Conservation (phyloP, 2,797 vertebrate genomes). For the Lagocephalus sceleratus region DNA sequence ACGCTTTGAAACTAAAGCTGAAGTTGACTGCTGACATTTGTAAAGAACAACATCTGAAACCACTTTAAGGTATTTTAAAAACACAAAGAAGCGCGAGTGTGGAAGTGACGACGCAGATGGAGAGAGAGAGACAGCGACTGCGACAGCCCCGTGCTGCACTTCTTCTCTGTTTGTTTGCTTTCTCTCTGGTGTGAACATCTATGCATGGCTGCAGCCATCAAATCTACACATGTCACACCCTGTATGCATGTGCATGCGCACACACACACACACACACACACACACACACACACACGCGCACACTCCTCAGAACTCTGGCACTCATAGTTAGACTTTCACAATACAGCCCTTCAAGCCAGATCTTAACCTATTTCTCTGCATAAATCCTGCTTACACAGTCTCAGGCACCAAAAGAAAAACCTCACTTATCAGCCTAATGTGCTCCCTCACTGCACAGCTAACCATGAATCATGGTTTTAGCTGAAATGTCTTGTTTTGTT, state of each 20-base stretch:
- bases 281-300: conserved; percentile 31
- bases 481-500: not conserved
- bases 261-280: conserved; percentile 40
- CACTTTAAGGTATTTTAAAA: conserved; percentile 4
- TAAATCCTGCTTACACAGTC: conserved; percentile 60
- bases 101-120: conserved; percentile 1
- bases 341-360: conserved; percentile 67
- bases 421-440: conserved; percentile 32
- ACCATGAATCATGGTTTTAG: conserved; percentile 3
- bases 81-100: not conserved
- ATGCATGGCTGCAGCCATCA: conserved; percentile 72
- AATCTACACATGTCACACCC: conserved; percentile 67
- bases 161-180: conserved; percentile 64
- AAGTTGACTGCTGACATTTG: too few species aligned
- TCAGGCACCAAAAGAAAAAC: conserved; percentile 48
- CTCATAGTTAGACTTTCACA: conserved; percentile 52
- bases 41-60: too few species aligned
- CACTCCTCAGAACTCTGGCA: conserved; percentile 47
- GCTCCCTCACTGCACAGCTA: conserved; percentile 14
- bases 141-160: conserved; percentile 18
- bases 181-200: conserved; percentile 70
- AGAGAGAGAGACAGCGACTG: conserved; percentile 4
- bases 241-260: conserved; percentile 21
- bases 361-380: conserved; percentile 72
- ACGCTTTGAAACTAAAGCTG: too few species aligned